phyloP scores from a whole-genome alignment of 2,888 invertebrate genomes.

The Heliconius ismenius region DNA sequence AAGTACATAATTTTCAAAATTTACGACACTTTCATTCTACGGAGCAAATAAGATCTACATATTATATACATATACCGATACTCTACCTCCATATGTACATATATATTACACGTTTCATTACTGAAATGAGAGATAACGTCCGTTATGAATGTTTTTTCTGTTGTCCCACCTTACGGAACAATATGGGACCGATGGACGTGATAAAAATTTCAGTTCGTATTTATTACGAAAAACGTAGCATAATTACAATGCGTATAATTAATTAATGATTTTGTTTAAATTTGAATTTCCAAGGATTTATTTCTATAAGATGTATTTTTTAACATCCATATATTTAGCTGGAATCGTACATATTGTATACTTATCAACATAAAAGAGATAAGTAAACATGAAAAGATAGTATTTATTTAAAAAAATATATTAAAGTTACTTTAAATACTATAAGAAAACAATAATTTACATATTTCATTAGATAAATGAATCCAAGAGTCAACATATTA shows the following conservation, averaged over 20 bases:
- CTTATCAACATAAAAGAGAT: not conserved
- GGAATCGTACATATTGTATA: not conserved
- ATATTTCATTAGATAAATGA: not conserved
- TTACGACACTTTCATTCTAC: not conserved
- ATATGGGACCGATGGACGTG: slow-evolving; percentile 23
- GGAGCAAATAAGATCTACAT: not conserved
- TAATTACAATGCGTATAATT: not conserved
- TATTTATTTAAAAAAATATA: not conserved
- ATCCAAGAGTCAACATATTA: not conserved
- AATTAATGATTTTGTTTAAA: not conserved
- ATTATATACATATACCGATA: not conserved
- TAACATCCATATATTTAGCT: not conserved
- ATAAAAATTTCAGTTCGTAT: slow-evolving; percentile 19
- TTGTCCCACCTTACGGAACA: slow-evolving; percentile 29
- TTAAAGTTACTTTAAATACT: not conserved
- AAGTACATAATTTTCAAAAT: too few relatives aligned
- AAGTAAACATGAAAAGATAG: not conserved
- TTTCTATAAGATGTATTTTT: not conserved
- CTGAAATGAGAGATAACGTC: slow-evolving; percentile 32
- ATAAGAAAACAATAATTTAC: not conserved
- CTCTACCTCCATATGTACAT: not conserved
- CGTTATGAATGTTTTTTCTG: slow-evolving; percentile 28
- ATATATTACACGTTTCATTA: slow-evolving; percentile 24
- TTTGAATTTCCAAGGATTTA: not conserved
- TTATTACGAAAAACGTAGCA: not conserved